Evolutionary conservation across 2,113 vertebrate species (phyloP), one percentile per base, ranked within the genome.

Genomic region (Synodontis membranacea): DNA sequence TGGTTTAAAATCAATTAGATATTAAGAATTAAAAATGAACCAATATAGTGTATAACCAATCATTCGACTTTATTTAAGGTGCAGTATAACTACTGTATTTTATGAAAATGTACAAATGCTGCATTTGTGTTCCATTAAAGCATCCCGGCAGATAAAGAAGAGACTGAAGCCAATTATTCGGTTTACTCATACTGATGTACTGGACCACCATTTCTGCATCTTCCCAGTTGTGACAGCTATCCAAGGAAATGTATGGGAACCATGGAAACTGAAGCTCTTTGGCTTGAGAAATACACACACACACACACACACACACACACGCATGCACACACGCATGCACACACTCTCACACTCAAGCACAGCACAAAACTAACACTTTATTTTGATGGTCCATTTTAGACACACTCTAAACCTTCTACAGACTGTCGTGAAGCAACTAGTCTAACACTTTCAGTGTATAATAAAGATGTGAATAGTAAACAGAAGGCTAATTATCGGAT

Each of bases 201-300:
- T 34, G 42, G 81, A 50, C 76, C 48, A 54, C 21, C n/a, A 34
- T 79, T 48, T 50, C 31, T 66, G 60, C n/a, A 60, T 64, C 64
- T 80, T 62, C 46, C 52, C 23, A 15, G 37, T 37, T 76, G 14
- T 79, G 39, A 85, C 50, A 58, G 56, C 28, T 78, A 85, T 66
- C 82, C 37, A 78, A 83, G 80, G 56, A 83, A 86, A 48, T 17
- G 58, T 58, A 88, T 39, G 46, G 87, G 70, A 79, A 86, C 84
- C 84, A 88, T 88, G 80, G 84, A 86, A 86, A 86, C 87, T 86
- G 62, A 78, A 34, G 76, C 1, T 68, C 50, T 82, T 83, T 88
- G 84, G 68, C 31, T 68, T 74, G 9, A 70, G 44, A 46, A 3
- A 66, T 52, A 8, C 66, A 86, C 19, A 85, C 28, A 80, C 72